phyloP scores from a whole-genome alignment of 2,797 vertebrate species.

The Anomalospiza imberbis region DNA sequence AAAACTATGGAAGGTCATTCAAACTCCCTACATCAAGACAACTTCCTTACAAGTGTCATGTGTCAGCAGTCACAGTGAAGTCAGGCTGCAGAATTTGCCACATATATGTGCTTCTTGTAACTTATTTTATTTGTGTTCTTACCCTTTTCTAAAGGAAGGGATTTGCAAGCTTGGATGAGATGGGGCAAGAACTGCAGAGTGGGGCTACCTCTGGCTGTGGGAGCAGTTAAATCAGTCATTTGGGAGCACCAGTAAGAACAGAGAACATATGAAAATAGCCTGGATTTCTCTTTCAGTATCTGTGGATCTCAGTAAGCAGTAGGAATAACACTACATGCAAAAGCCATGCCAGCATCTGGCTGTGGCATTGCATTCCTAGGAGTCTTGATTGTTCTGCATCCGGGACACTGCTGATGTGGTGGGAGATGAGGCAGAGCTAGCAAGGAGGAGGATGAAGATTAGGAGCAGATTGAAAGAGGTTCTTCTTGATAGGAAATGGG shows the following conservation, averaged over 20 bases:
- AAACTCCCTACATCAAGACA: background rate
- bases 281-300: background rate
- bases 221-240: background rate
- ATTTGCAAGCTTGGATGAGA: background rate
- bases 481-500: background rate
- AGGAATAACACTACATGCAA: background rate
- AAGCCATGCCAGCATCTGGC: background rate
- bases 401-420: background rate
- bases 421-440: background rate
- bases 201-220: background rate
- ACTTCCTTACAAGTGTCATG: background rate
- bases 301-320: background rate
- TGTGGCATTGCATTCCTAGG: background rate
- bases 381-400: background rate
- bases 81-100: background rate
- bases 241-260: background rate
- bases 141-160: background rate
- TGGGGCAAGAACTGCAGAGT: background rate
- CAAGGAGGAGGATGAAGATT: background rate
- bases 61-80: background rate
- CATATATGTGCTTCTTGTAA: background rate
- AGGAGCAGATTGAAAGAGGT: background rate
- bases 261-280: background rate
- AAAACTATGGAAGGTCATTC: background rate
- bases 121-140: background rate